These are phyloP conservation scores for Pantelozetes paolii DNA, from an alignment of 2,888 invertebrate species.

Conservation along the genomic window DNA sequence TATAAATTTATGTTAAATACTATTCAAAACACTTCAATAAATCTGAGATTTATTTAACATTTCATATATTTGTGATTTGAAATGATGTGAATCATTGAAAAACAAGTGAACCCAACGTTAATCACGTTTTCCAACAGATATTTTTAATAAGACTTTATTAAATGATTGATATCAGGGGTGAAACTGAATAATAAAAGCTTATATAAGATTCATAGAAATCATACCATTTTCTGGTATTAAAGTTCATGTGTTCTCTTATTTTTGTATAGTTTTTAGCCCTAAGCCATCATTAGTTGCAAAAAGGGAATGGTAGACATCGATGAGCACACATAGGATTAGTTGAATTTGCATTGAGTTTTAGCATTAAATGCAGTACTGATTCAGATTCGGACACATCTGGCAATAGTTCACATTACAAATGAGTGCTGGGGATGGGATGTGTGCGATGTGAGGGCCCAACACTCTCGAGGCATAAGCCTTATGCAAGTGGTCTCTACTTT, in stretches of 20 bases:
- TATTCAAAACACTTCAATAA: background rate
- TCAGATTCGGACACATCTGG: constrained; percentile 31
- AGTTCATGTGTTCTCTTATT: constrained; percentile 5
- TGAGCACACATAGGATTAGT: constrained; percentile 33
- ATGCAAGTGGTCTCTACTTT: constrained; percentile 6
- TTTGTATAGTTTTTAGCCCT: constrained; percentile 29
- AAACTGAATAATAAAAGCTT: background rate
- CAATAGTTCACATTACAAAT: constrained; percentile 30
- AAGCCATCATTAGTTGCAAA: constrained; percentile 32
- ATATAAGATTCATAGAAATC: background rate
- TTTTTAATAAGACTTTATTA: too few relatives aligned
- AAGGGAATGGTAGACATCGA: background rate
- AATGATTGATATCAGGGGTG: too few relatives aligned
- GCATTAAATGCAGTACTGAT: constrained; percentile 8
- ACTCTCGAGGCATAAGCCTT: constrained; percentile 2
- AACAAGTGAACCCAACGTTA: background rate
- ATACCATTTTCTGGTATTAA: background rate
- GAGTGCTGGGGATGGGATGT: background rate
- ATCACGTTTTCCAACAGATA: background rate
- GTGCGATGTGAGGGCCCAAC: background rate
- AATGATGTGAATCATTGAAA: too few relatives aligned
- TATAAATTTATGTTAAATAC: too few relatives aligned
- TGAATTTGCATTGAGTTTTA: constrained; percentile 11
- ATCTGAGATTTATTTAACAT: too few relatives aligned
- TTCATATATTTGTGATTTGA: too few relatives aligned